phyloP scores from a whole-genome alignment of 2,888 invertebrate species.

The Baccha elongata region DNA sequence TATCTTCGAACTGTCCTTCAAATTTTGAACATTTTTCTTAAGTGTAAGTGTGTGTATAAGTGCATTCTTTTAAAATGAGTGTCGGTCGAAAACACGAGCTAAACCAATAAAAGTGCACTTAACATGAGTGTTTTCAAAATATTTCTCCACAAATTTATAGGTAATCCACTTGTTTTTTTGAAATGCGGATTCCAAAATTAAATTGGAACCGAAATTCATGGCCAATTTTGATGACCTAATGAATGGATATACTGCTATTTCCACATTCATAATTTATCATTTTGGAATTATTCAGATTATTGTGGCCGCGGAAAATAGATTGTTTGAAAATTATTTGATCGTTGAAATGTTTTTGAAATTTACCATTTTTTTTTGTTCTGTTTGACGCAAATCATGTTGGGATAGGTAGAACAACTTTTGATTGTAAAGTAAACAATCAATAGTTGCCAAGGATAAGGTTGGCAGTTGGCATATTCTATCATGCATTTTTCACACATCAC shows the following conservation, averaged over 20 bases:
- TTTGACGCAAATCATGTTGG: slow-evolving; percentile 18
- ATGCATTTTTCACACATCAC: not conserved
- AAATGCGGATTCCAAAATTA: slow-evolving; percentile 31
- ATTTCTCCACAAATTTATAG: not conserved
- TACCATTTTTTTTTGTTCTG: not conserved
- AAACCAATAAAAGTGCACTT: not conserved
- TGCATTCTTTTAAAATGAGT: slow-evolving; percentile 57
- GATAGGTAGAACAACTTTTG: slow-evolving; percentile 3
- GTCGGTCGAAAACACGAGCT: not conserved
- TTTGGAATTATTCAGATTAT: slow-evolving; percentile 13
- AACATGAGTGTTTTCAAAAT: slow-evolving; percentile 6
- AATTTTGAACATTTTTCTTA: slow-evolving; percentile 1
- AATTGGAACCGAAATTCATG: slow-evolving; percentile 17
- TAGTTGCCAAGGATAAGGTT: not conserved
- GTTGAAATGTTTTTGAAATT: not conserved
- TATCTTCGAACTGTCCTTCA: slow-evolving; percentile 56
- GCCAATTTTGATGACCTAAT: slow-evolving; percentile 17
- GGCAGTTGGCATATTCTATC: not conserved
- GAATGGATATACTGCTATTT: slow-evolving; percentile 2
- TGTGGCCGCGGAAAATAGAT: too few species aligned
- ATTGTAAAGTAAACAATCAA: not conserved
- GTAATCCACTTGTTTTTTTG: slow-evolving; percentile 4
- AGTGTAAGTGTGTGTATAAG: slow-evolving; percentile 4
- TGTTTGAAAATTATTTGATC: too few species aligned
- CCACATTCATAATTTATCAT: slow-evolving; percentile 11